A percentile compares a stretch with the other conserved stretches of the same genome.
Evolutionary conservation across 2,888 invertebrate species (phyloP).

Genomic region (Unio delphinus): DNA sequence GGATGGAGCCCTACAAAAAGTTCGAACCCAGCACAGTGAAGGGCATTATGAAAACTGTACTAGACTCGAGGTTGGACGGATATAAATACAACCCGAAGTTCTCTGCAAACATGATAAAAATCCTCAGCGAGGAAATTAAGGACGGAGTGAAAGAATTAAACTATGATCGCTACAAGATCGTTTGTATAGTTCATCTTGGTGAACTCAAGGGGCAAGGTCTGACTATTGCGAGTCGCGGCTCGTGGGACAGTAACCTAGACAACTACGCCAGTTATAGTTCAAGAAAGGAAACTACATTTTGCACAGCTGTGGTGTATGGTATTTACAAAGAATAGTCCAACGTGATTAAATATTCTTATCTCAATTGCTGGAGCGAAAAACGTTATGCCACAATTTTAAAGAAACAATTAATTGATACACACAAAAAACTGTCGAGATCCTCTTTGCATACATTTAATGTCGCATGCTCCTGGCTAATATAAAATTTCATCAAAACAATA

Average conservation of each 20-base stretch:
- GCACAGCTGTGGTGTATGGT: constrained; percentile 53
- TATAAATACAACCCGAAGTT: constrained; percentile 49
- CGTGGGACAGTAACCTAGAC: constrained; percentile 53
- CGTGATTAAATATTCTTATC: neutral
- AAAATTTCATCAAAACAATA: no score
- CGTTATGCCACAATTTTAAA: no score
- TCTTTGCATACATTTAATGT: no score
- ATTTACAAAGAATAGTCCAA: constrained; percentile 46
- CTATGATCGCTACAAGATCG: constrained; percentile 59
- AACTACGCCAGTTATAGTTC: constrained; percentile 47
- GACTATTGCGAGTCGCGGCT: constrained; percentile 42
- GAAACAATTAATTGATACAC: no score
- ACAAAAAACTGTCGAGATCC: no score
- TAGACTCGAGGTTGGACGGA: constrained; percentile 39
- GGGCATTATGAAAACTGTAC: constrained; percentile 31
- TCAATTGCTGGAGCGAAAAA: no score
- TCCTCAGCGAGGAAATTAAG: constrained; percentile 55
- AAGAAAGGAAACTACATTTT: constrained; percentile 44
- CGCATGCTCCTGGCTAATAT: no score
- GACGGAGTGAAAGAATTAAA: constrained; percentile 49
- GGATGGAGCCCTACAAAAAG: constrained; percentile 50
- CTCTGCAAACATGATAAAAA: constrained; percentile 43
- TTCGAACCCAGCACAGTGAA: constrained; percentile 38
- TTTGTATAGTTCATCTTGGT: constrained; percentile 46
- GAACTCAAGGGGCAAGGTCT: constrained; percentile 50